phyloP scores from a whole-genome alignment of 2,797 vertebrate genomes.

The Pogonophryne albipinna region DNA sequence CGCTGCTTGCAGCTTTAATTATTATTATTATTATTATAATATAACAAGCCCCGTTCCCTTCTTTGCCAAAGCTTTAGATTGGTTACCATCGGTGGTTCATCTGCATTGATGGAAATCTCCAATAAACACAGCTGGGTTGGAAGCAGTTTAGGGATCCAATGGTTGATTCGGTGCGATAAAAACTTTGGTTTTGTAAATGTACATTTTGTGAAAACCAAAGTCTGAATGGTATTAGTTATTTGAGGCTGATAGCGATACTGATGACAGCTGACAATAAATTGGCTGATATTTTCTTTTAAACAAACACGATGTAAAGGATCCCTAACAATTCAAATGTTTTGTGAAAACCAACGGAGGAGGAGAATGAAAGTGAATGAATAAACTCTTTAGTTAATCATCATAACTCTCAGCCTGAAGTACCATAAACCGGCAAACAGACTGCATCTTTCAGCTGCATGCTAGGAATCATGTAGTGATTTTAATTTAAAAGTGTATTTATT shows the following conservation, averaged over 20 bases:
- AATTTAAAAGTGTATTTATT: conserved; percentile 70
- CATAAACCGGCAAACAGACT: conserved; percentile 15
- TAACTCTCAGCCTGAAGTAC: conserved; percentile 30
- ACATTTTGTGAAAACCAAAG: too few relatives aligned
- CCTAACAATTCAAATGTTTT: too few relatives aligned
- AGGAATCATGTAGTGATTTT: conserved; percentile 54
- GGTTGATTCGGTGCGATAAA: too few relatives aligned
- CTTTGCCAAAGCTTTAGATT: neutral
- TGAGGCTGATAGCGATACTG: neutral
- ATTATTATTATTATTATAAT: neutral
- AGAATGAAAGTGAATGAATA: neutral
- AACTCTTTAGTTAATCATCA: neutral
- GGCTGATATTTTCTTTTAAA: neutral
- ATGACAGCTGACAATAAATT: too few relatives aligned
- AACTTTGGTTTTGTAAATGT: too few relatives aligned
- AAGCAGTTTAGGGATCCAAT: neutral
- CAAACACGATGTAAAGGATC: too few relatives aligned
- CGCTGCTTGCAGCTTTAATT: too few relatives aligned
- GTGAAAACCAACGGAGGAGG: too few relatives aligned
- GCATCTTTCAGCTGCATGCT: conserved; percentile 22
- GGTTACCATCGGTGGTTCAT: neutral
- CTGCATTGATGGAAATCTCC: neutral
- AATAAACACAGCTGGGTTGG: neutral
- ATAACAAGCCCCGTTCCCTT: neutral
- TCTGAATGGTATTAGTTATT: neutral